Evolutionary conservation across 2,113 vertebrate genomes (phyloP), one percentile per base, ranked within the genome.

Genomic region (Paratilapia polleni): DNA sequence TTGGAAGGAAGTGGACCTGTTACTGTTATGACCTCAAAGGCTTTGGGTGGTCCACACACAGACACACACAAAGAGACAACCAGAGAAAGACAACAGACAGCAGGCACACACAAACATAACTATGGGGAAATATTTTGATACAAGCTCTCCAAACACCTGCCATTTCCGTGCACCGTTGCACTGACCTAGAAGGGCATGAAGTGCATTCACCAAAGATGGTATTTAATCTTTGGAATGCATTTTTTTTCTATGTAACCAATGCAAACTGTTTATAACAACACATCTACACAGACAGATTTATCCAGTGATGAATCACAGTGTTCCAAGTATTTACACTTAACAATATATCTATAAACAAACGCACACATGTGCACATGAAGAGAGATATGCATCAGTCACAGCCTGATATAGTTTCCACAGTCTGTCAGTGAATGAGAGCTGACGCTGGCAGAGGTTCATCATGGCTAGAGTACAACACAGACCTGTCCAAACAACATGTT

Each of bases 1-100:
- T 77, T 81, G 77, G 47, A 57, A 93, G 92, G 92, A 94, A 94
- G 92, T 86, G 83, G 84, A 88, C 78, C 87, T 94, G 93, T 94
- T 95, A 94, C 94, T 95, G 91, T 94, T 95, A 94, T 83, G 84
- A 87, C 57, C 90, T 87, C 36, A 92, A 91, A 89, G 75, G 3
- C 47, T 91, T 89, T 95, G 95, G 95, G 95, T 96, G 96, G 95
- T 94, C 95, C 82, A 66, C 77, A 49, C 36, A 86, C 34, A 60
- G 34, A 86, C 9, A 74, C n/a, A 70, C 15, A 76, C 15, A 28
- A 38, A 79, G 41, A 63, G 31, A 49, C 54, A 82, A 41, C 24
- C 22, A 11, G 28, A 81, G 36, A 13, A n/a, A 73, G 49, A 86
- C 24, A 75, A 86, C 77, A 84, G 24, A 78, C 59, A 79, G 64